phyloP scores from a whole-genome alignment of 2,888 invertebrate genomes.

The Craniophora ligustri region DNA sequence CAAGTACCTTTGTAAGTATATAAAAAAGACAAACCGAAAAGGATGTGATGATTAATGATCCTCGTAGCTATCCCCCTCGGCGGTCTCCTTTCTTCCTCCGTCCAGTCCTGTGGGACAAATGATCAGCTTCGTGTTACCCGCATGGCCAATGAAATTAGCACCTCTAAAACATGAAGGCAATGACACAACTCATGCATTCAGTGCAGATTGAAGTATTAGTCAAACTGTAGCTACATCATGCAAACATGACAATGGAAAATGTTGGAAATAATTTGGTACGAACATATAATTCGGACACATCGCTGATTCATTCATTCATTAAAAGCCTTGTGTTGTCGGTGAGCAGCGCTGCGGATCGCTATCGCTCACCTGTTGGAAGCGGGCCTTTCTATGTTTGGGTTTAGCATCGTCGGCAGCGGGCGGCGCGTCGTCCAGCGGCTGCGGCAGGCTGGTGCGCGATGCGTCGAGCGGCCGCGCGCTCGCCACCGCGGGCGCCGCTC shows the following conservation, averaged over 20 bases:
- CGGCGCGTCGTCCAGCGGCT: conserved; percentile 75
- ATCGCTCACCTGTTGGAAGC: conserved; percentile 93
- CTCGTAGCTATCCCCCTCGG: conserved; percentile 87
- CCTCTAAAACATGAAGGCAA: conserved; percentile 31
- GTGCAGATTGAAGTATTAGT: conserved; percentile 40
- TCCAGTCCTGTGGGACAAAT: conserved; percentile 80
- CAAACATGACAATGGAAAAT: conserved; percentile 45
- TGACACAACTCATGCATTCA: conserved; percentile 48
- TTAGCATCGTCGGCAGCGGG: conserved; percentile 83
- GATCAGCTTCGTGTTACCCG: conserved; percentile 46
- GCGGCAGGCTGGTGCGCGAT: conserved; percentile 82
- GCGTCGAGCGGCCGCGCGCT: conserved; percentile 69
- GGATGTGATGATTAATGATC: conserved; percentile 87
- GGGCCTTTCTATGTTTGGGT: conserved; percentile 95
- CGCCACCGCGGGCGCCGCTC: conserved; percentile 53
- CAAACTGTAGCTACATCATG: conserved; percentile 55
- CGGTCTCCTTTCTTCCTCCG: conserved; percentile 86
- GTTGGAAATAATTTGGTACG: conserved; percentile 25
- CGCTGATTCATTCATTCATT: conserved; percentile 20
- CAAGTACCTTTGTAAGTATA: conserved; percentile 23
- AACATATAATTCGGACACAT: conserved; percentile 9
- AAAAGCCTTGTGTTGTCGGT: conserved; percentile 22
- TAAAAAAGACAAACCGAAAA: conserved; percentile 77
- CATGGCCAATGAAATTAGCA: conserved; percentile 31
- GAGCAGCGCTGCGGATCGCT: conserved; percentile 35